Evolutionary conservation across 2,113 vertebrate genomes (phyloP).

Genomic region (Oenanthe melanoleuca): DNA sequence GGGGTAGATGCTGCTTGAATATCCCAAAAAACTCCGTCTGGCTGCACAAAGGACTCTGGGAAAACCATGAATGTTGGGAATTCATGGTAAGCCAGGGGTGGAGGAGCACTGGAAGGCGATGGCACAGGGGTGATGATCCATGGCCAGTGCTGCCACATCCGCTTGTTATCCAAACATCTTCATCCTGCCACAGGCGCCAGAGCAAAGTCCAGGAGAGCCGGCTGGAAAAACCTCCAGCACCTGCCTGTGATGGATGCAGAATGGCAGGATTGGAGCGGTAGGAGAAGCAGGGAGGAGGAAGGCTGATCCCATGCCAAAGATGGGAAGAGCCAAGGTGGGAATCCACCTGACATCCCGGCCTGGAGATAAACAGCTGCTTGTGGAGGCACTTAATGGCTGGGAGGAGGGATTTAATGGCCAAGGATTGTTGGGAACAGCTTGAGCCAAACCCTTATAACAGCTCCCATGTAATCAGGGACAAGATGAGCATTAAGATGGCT

Average conservation of each 20-base stretch:
- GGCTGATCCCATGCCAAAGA: not conserved
- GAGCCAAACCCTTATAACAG: slow-evolving; percentile 8
- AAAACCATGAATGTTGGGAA: not conserved
- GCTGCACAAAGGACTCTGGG: not conserved
- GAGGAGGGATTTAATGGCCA: not conserved
- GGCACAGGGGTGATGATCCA: not conserved
- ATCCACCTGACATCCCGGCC: not conserved
- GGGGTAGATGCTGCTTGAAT: rapidly evolving
- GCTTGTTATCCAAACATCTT: not conserved
- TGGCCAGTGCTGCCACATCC: not conserved
- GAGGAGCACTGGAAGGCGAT: rapidly evolving
- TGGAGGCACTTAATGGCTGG: not conserved
- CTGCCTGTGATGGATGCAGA: not conserved
- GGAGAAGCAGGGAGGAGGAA: not conserved
- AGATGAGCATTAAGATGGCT: not conserved
- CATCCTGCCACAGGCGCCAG: not conserved
- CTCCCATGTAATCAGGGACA: not conserved
- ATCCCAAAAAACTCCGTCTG: not conserved
- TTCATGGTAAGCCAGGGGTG: not conserved
- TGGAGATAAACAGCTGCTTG: not conserved
- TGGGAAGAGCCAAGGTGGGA: not conserved
- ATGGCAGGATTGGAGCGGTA: not conserved
- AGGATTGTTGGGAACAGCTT: not conserved
- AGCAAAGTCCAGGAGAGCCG: not conserved
- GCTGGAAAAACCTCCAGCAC: not conserved